Base-by-base conservation (phyloP, 2,113 vertebrate species). In the Phrynosoma blainvillii region DNA sequence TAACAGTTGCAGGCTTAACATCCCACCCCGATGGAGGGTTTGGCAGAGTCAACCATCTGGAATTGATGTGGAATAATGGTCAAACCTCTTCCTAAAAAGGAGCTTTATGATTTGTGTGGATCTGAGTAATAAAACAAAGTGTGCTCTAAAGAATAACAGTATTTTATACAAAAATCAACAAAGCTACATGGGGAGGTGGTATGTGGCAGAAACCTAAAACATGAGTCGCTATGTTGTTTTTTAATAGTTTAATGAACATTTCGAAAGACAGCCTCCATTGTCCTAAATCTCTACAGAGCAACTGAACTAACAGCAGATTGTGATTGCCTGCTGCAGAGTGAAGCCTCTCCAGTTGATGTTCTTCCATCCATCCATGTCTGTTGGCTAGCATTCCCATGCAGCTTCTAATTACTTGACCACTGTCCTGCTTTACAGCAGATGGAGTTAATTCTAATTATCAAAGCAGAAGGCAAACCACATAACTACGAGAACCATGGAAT, bases 21-120 rank as follows among this genome's bases (percentile, higher is more conserved):
- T 47, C 47, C 47, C 47, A 5, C 47, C 4, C 47, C 0, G 47
- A 36, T 36, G 47, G 47, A 76, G 11, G 11, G 25, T 71, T 27
- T 75, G 23, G 23, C 40, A 66, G 36, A 66, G 5, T 36, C 27
- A 54, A 40, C 36, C 16, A 25, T 75, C 82, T 42, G 47, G 16
- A 74, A 62, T 10, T 62, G 20, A 12, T 16, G 2, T 16, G 8
- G 47, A 10, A 12, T 30, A 5, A 47, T 47, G 1, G 10, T 0
- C 0, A 42, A 27, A 74, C 6, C 56, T 81, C 59, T 73, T 92
- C 14, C 73, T 25, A 20, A 23, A 3, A 10, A 42, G 65, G 82
- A 1, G 0, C 1, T 66, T n/a, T 56, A 23, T 68, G 21, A 84
- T 20, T 36, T 3, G 10, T 80, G 14, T 65, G 10, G 6, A 40